A percentile compares a stretch with the other conserved stretches of the same genome.
phyloP scores from a whole-genome alignment of 2,113 vertebrate species.

The Plecotus auritus region DNA sequence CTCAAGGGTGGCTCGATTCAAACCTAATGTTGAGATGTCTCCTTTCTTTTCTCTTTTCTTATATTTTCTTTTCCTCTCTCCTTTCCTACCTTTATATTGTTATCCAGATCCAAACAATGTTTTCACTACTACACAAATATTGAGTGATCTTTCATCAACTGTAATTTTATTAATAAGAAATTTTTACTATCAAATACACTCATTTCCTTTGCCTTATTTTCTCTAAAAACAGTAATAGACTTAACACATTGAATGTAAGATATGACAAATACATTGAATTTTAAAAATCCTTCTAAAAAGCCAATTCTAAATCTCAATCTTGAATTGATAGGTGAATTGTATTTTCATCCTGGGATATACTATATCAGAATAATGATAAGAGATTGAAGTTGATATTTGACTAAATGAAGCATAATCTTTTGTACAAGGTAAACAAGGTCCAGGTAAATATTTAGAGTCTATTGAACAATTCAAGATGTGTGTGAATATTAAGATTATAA shows the following conservation, averaged over 20 bases:
- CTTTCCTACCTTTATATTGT: not conserved
- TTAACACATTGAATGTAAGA: not conserved
- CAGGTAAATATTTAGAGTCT: not conserved
- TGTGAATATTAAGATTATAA: not conserved
- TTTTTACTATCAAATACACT: not conserved
- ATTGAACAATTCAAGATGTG: not conserved
- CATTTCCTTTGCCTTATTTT: not conserved
- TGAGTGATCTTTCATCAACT: not conserved
- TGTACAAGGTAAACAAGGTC: not conserved
- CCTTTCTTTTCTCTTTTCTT: not conserved
- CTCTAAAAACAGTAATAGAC: constrained; percentile 12
- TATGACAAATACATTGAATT: not conserved
- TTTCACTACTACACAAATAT: not conserved
- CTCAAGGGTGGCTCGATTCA: not conserved
- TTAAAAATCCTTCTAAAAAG: not conserved
- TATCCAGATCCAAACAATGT: not conserved
- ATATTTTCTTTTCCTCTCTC: not conserved
- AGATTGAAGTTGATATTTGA: not conserved
- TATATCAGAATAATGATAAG: not conserved
- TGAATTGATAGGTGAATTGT: not conserved
- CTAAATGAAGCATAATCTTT: not conserved
- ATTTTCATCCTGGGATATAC: not conserved
- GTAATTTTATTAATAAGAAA: not conserved
- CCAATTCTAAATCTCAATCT: not conserved
- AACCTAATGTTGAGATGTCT: not conserved